Conservation (phyloP, 2,888 invertebrate genomes). For the Sphecodes monilicornis region DNA sequence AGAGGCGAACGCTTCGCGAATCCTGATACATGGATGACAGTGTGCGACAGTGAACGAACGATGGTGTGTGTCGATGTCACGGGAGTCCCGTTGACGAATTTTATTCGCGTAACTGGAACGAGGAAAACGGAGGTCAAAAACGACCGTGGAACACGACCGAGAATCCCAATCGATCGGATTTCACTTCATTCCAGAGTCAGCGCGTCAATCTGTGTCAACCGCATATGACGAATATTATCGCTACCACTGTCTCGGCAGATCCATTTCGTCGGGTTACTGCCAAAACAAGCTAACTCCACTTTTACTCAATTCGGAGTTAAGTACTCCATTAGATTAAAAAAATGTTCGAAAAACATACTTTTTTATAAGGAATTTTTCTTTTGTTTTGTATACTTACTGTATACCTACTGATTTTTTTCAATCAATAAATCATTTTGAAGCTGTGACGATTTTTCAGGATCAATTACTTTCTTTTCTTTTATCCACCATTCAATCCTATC, state of each 20-base stretch:
- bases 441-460: no score
- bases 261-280: no score
- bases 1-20: neutral
- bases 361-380: no score
- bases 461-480: no score
- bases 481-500: no score
- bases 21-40: neutral
- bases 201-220: conserved; percentile 52
- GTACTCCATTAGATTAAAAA: no score
- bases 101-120: conserved; percentile 63
- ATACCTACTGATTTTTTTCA: no score
- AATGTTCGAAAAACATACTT: no score
- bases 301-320: no score
- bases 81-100: conserved; percentile 24
- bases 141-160: conserved; percentile 37
- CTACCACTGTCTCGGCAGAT: neutral
- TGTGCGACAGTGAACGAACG: neutral
- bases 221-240: conserved; percentile 44
- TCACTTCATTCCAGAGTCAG: conserved; percentile 74
- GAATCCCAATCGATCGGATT: conserved; percentile 71
- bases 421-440: no score
- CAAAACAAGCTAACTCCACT: no score
- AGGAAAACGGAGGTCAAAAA: conserved; percentile 47
- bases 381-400: no score
- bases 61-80: neutral